Evolutionary conservation across 2,888 invertebrate genomes (phyloP).

Genomic region (Drosophila stalkeri): DNA sequence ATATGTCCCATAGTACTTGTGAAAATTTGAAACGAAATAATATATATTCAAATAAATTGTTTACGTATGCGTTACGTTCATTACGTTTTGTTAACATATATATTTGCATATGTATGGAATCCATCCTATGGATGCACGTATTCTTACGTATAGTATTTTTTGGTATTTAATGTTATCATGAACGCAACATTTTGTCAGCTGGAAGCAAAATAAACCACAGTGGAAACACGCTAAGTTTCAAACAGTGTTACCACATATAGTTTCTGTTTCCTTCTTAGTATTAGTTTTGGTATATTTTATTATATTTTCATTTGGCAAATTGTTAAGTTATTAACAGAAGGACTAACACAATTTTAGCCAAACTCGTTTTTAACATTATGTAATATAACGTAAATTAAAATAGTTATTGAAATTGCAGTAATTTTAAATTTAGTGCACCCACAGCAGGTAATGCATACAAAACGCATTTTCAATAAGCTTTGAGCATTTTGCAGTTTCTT

Average conservation of each 20-base stretch:
- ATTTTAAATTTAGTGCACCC: background rate
- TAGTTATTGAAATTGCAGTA: background rate
- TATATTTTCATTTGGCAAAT: background rate
- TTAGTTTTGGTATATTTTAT: slow-evolving; percentile 8
- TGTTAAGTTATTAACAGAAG: slow-evolving; percentile 4
- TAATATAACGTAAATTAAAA: background rate
- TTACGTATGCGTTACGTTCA: background rate
- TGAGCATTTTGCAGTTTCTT: background rate
- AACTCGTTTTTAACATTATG: background rate
- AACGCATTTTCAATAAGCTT: background rate
- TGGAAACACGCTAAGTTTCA: background rate
- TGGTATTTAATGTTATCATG: background rate
- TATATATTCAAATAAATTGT: background rate
- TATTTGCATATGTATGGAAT: background rate
- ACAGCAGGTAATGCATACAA: background rate
- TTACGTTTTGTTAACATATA: background rate
- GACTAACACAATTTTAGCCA: background rate
- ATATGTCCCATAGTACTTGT: background rate
- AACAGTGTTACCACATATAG: slow-evolving; percentile 17
- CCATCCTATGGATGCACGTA: background rate
- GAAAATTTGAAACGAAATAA: too few relatives aligned
- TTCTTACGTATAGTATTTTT: background rate
- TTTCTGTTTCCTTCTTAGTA: background rate
- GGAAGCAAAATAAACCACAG: background rate
- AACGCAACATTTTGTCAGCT: background rate